Conservation (phyloP, 2,113 vertebrate species). For the Melospiza georgiana region DNA sequence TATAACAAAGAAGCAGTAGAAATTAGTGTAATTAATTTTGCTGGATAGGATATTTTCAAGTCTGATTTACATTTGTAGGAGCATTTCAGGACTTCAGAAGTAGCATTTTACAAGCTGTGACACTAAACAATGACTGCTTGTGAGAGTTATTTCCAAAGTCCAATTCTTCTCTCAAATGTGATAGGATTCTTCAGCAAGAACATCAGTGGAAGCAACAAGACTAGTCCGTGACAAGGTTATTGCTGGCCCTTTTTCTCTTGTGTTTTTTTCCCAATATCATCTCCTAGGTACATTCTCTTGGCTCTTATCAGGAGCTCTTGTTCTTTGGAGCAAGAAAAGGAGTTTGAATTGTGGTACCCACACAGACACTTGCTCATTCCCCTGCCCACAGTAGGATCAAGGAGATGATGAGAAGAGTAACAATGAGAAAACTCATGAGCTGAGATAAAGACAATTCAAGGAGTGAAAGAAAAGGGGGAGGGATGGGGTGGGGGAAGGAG, state of each 20-base stretch:
- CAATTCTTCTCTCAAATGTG: background rate
- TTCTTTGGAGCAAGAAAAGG: background rate
- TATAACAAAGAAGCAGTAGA: background rate
- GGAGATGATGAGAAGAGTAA: background rate
- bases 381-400: accelerated
- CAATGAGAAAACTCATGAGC: background rate
- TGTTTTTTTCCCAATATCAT: background rate
- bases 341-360: background rate
- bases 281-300: background rate
- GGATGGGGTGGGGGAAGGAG: too few species aligned
- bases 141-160: background rate
- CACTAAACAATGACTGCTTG: background rate
- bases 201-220: background rate
- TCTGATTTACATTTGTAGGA: background rate
- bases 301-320: background rate
- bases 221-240: background rate
- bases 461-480: background rate
- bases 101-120: background rate
- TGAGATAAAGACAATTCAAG: background rate
- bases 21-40: background rate
- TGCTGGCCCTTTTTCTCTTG: background rate
- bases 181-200: background rate
- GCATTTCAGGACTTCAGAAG: background rate
- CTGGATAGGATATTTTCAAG: background rate
- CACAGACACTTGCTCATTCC: background rate